Conservation (phyloP, 2,888 invertebrate species). For the Drosophila nr. perissopoda region DNA sequence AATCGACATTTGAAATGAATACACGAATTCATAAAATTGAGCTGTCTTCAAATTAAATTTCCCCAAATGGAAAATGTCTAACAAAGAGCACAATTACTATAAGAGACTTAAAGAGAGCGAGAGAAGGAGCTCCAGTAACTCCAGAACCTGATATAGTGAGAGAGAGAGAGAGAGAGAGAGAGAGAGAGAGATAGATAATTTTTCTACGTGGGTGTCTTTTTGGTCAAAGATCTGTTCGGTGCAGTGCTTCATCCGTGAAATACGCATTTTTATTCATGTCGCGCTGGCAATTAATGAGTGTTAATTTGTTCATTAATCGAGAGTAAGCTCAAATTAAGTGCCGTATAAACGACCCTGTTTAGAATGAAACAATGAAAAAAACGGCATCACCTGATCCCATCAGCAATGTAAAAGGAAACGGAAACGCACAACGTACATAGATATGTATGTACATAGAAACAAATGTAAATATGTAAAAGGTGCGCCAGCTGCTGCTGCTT, state of each 20-base stretch:
- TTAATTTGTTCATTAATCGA: neutral
- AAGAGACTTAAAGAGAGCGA: neutral
- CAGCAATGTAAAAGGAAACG: neutral
- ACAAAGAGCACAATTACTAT: neutral
- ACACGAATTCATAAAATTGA: neutral
- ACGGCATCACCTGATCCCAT: neutral
- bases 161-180: neutral
- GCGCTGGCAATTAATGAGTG: neutral
- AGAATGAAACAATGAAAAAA: neutral
- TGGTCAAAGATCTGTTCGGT: neutral
- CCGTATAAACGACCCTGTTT: neutral
- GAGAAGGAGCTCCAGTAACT: neutral
- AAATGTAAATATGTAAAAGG: neutral
- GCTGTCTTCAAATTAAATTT: neutral
- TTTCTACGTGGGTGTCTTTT: neutral
- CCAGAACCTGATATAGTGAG: neutral
- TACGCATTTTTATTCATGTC: neutral
- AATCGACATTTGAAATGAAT: neutral
- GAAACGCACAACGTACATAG: neutral
- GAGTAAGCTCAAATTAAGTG: neutral
- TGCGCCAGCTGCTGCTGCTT: neutral
- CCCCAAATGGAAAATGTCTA: neutral
- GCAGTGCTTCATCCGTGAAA: neutral
- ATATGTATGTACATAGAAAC: neutral
- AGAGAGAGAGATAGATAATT: neutral